Percentiles rank a stretch among this genome's conserved stretches.
Evolutionary conservation across 2,797 vertebrate genomes (phyloP).

Genomic region (Limnodromus scolopaceus): DNA sequence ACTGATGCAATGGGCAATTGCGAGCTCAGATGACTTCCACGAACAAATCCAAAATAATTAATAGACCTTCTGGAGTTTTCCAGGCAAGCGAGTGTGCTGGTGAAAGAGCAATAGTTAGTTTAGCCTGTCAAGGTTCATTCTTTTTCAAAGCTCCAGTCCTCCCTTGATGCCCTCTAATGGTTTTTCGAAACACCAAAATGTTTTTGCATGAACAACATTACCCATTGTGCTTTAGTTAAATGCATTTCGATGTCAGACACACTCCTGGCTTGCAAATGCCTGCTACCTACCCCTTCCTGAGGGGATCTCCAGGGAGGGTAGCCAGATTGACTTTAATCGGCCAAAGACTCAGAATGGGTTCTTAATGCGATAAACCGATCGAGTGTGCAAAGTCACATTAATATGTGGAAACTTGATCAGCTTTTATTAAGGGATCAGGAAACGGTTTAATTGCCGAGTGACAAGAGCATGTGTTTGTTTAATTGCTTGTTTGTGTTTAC

Average conservation of each 20-base stretch:
- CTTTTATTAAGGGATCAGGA: slow-evolving; percentile 24
- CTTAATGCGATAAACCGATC: neutral
- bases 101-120: slow-evolving; percentile 56
- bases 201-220: slow-evolving; percentile 71
- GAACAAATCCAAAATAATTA: slow-evolving; percentile 68
- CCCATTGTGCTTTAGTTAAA: slow-evolving; percentile 71
- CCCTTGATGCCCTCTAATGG: slow-evolving; percentile 76
- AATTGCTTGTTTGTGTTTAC: slow-evolving; percentile 54
- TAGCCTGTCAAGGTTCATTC: slow-evolving; percentile 76
- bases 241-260: slow-evolving; percentile 72
- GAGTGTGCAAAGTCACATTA: slow-evolving; percentile 24
- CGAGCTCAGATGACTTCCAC: slow-evolving; percentile 34
- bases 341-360: slow-evolving; percentile 20
- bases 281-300: slow-evolving; percentile 18
- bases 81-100: slow-evolving; percentile 32
- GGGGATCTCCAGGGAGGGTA: slow-evolving; percentile 38
- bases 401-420: slow-evolving; percentile 27
- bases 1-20: slow-evolving; percentile 32
- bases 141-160: slow-evolving; percentile 67
- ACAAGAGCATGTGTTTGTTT: slow-evolving; percentile 51
- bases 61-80: slow-evolving; percentile 67
- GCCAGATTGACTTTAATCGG: slow-evolving; percentile 32
- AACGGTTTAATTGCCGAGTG: slow-evolving; percentile 28
- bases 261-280: slow-evolving; percentile 39
- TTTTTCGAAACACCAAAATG: slow-evolving; percentile 75